These are phyloP conservation scores for Nomia melanderi DNA, from an alignment of 1,140 invertebrate species.

Conservation along the genomic window DNA sequence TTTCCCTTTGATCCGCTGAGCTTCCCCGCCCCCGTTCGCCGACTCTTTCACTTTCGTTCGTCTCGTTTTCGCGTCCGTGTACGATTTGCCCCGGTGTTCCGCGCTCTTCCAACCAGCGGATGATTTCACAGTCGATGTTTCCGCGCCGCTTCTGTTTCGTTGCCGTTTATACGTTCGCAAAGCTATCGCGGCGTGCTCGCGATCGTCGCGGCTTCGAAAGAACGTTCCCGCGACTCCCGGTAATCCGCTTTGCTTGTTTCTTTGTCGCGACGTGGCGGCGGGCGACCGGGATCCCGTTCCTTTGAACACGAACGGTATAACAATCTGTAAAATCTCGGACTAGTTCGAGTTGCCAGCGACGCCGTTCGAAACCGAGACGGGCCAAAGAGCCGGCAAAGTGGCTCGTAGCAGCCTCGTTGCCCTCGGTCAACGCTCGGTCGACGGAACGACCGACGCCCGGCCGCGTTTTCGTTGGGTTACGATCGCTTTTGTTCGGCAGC, in stretches of 20 bases:
- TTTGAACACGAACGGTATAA: not conserved
- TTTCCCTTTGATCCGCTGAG: not conserved
- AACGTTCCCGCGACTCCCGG: too few relatives aligned
- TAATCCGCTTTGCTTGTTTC: not conserved
- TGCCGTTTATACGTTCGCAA: too few relatives aligned
- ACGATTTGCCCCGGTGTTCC: too few relatives aligned
- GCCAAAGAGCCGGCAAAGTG: slow-evolving; percentile 28
- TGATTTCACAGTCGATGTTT: too few relatives aligned
- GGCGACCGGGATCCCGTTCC: not conserved
- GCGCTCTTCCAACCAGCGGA: too few relatives aligned
- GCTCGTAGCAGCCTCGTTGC: slow-evolving; percentile 36
- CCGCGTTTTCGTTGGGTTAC: slow-evolving; percentile 50
- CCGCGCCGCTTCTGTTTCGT: too few relatives aligned
- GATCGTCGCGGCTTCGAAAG: too few relatives aligned
- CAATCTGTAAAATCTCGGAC: not conserved
- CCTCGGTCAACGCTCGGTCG: slow-evolving; percentile 15
- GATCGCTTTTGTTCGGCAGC: slow-evolving; percentile 32
- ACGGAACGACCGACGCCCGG: slow-evolving; percentile 39
- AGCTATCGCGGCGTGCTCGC: too few relatives aligned
- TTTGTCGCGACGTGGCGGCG: not conserved
- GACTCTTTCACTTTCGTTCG: not conserved
- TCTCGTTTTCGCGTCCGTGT: too few relatives aligned
- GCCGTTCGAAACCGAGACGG: slow-evolving; percentile 42
- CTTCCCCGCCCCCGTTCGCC: not conserved
- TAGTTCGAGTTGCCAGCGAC: not conserved